Conservation (phyloP, 2,888 invertebrate species). For the Mantis religiosa region DNA sequence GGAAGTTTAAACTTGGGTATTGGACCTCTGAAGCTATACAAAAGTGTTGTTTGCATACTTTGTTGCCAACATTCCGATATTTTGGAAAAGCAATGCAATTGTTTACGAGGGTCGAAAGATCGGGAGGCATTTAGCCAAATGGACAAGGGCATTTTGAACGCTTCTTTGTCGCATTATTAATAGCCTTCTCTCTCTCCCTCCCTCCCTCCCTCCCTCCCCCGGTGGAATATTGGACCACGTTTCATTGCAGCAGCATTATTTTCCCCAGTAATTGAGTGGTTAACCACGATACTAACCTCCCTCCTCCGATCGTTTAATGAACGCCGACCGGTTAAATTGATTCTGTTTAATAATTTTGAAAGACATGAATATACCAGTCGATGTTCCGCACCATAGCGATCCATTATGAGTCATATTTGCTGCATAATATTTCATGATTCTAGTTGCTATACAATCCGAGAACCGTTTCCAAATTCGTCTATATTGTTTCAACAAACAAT, state of each 20-base stretch:
- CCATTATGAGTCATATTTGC: background rate
- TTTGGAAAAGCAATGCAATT: background rate
- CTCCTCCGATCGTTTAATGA: background rate
- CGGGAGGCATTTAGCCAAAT: background rate
- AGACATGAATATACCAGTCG: background rate
- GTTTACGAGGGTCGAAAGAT: background rate
- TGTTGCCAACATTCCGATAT: background rate
- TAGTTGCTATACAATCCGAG: background rate
- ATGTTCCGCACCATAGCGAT: background rate
- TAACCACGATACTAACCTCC: background rate
- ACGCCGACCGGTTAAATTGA: background rate
- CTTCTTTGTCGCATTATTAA: background rate
- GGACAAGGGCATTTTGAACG: background rate
- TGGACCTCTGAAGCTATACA: background rate
- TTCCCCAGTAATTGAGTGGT: background rate
- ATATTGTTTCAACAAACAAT: background rate
- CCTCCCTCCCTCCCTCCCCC: too few relatives aligned
- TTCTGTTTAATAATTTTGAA: background rate
- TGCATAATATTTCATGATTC: background rate
- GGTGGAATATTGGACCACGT: background rate
- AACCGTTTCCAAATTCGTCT: background rate
- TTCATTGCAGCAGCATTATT: background rate
- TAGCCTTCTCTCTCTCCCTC: background rate
- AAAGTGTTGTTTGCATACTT: background rate
- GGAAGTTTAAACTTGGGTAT: too few relatives aligned